Evolutionary conservation across 2,888 invertebrate genomes (phyloP).

Genomic region (Amitus sp.): DNA sequence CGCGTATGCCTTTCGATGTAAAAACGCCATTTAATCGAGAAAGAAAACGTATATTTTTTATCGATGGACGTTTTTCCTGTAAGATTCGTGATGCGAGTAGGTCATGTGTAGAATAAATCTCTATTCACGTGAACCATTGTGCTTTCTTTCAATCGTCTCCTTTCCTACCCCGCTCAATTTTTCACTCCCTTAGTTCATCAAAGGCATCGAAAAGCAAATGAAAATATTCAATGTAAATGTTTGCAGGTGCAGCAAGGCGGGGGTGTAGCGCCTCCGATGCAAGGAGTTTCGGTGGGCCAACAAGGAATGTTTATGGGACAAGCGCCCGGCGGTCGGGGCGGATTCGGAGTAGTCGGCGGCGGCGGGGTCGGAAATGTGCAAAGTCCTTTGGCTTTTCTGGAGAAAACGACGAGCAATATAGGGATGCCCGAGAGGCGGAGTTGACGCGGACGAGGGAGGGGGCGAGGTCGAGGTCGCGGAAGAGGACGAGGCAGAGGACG

Average conservation of each 20-base stretch:
- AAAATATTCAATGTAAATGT: too few species aligned
- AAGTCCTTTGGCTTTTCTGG: conserved; percentile 86
- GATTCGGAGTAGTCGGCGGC: conserved; percentile 78
- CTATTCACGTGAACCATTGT: conserved; percentile 59
- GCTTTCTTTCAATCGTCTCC: conserved; percentile 61
- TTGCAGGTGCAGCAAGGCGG: conserved; percentile 61
- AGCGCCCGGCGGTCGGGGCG: conserved; percentile 71
- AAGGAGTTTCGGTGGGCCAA: conserved; percentile 55
- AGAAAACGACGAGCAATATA: conserved; percentile 92
- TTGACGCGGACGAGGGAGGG: conserved; percentile 91
- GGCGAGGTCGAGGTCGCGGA: conserved; percentile 78
- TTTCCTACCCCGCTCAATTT: conserved; percentile 48
- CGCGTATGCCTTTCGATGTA: conserved; percentile 21
- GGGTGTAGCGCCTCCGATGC: conserved; percentile 54
- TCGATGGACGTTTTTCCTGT: background rate
- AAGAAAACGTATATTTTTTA: background rate
- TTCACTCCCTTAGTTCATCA: background rate
- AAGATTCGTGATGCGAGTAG: conserved; percentile 50
- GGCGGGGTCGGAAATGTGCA: conserved; percentile 70
- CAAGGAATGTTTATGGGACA: conserved; percentile 61
- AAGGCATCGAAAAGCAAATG: too few species aligned
- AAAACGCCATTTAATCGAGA: background rate
- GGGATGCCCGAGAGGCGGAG: conserved; percentile 86
- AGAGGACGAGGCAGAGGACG: conserved; percentile 82
- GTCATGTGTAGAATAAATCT: conserved; percentile 59